A percentile compares a stretch with the other conserved stretches of the same genome.
Evolutionary conservation across 2,888 invertebrate species (phyloP).

Genomic region (Rapana venosa): DNA sequence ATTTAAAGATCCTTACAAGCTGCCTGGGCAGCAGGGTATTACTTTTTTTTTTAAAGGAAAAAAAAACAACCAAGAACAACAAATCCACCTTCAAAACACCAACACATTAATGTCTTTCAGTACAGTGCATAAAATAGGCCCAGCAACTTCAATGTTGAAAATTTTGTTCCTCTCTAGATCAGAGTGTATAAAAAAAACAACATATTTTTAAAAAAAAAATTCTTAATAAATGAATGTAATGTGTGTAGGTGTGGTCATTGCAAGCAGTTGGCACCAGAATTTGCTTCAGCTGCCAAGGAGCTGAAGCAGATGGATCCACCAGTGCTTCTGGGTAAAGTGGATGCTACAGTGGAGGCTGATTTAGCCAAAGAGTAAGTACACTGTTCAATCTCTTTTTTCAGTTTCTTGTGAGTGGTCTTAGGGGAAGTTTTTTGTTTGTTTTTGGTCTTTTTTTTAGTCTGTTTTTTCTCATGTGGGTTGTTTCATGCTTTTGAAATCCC

Average conservation of each 20-base stretch:
- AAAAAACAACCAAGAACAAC: too few species aligned
- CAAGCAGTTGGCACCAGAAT: slow-evolving; percentile 69
- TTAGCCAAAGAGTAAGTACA: slow-evolving; percentile 73
- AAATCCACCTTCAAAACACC: too few species aligned
- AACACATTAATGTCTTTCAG: too few species aligned
- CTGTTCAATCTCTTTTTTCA: background rate
- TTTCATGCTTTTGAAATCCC: background rate
- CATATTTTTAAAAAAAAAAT: too few species aligned
- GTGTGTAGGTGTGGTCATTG: slow-evolving; percentile 73
- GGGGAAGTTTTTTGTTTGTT: background rate
- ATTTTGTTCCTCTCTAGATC: background rate
- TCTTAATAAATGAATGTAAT: background rate
- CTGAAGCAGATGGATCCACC: slow-evolving; percentile 62
- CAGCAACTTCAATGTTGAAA: background rate
- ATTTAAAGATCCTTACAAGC: too few species aligned
- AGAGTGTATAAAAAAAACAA: too few species aligned
- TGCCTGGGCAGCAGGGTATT: too few species aligned
- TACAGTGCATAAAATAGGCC: too few species aligned
- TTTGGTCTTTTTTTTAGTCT: background rate
- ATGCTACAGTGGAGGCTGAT: slow-evolving; percentile 79
- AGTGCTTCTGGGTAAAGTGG: slow-evolving; percentile 68
- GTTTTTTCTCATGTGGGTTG: too few species aligned
- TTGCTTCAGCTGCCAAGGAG: slow-evolving; percentile 66
- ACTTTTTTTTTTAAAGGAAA: too few species aligned
- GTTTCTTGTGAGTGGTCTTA: too few species aligned